Percentiles rank a stretch among this genome's conserved stretches.
Conservation (phyloP, 2,797 vertebrate species). For the Liasis olivaceus region DNA sequence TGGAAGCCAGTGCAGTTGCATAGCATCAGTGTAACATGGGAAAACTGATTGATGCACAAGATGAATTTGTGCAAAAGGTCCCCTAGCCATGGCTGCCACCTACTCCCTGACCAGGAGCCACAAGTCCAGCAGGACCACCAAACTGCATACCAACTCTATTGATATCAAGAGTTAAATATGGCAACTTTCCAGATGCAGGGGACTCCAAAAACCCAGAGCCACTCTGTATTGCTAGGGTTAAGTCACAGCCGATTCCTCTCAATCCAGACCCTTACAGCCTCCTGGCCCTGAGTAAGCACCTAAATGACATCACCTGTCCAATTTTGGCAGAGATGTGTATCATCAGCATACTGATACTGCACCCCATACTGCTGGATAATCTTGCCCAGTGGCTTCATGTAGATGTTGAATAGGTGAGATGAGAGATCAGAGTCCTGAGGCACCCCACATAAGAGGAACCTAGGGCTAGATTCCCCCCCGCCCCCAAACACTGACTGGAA, state of each 20-base stretch:
- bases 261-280: too few relatives aligned
- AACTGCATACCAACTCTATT: neutral
- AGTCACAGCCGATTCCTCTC: too few relatives aligned
- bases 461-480: neutral
- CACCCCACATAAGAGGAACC: neutral
- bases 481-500: neutral
- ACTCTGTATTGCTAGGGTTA: too few relatives aligned
- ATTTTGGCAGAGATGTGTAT: too few relatives aligned
- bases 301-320: too few relatives aligned
- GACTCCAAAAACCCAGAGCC: too few relatives aligned
- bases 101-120: neutral
- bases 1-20: neutral
- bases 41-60: neutral
- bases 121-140: neutral
- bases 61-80: neutral
- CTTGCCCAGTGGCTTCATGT: too few relatives aligned
- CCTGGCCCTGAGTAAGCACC: too few relatives aligned
- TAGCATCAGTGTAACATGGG: neutral
- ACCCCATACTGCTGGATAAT: too few relatives aligned
- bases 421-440: neutral
- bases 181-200: neutral
- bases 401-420: too few relatives aligned
- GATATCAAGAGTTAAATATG: neutral
- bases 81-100: neutral
- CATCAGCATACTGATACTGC: too few relatives aligned